Percentiles rank a stretch among this genome's conserved stretches.
These are phyloP conservation scores for Arenaria interpres DNA, from an alignment of 2,113 vertebrate species.

Conservation along the genomic window DNA sequence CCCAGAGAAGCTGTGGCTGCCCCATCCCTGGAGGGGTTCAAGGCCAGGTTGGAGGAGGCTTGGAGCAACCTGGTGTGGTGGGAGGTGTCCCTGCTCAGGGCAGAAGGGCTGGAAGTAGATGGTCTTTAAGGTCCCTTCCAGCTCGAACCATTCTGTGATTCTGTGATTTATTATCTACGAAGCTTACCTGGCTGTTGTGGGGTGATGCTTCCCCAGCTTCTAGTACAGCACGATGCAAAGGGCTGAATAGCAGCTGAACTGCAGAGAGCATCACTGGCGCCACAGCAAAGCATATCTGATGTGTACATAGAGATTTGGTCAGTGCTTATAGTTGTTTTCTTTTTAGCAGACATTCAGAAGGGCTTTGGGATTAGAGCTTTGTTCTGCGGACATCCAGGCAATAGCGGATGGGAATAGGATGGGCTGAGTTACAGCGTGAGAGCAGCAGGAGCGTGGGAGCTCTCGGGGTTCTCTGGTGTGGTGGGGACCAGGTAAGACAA, in stretches of 20 bases:
- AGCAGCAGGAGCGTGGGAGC: neutral
- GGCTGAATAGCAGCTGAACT: neutral
- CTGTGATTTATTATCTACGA: too few relatives aligned
- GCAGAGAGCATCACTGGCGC: neutral
- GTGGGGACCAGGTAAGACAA: accelerated
- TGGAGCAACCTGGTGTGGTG: neutral
- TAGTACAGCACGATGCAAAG: too few relatives aligned
- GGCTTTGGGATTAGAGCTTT: constrained; percentile 41
- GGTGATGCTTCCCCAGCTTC: too few relatives aligned
- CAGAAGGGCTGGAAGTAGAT: neutral
- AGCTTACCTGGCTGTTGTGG: too few relatives aligned
- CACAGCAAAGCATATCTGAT: too few relatives aligned
- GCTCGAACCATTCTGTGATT: too few relatives aligned
- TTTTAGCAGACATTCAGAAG: neutral
- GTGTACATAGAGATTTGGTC: neutral
- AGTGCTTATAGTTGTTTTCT: neutral
- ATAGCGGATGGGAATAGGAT: neutral
- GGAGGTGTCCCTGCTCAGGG: neutral
- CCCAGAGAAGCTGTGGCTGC: too few relatives aligned
- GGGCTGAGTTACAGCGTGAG: neutral
- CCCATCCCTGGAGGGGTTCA: neutral
- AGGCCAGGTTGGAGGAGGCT: neutral
- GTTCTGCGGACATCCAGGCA: neutral
- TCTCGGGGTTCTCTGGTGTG: accelerated
- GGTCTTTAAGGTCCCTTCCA: too few relatives aligned